phyloP scores from a whole-genome alignment of 23 tunicate species.

The Clavelina lepadiformis region DNA sequence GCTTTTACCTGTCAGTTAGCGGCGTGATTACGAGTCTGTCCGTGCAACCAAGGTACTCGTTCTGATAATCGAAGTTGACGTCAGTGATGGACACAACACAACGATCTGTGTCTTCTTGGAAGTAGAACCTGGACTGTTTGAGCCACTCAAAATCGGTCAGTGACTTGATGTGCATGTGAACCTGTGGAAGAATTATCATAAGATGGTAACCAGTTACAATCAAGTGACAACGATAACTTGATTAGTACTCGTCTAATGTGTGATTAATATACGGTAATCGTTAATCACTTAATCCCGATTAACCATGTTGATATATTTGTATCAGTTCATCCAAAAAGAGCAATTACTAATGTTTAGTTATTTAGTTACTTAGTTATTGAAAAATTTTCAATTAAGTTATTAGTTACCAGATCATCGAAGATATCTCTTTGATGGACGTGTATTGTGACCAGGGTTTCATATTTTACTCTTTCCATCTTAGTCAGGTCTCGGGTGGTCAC shows the following conservation, averaged over 20 bases:
- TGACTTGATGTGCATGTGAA: constrained; percentile 77
- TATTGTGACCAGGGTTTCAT: constrained; percentile 93
- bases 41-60: constrained; percentile 94
- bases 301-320: neutral
- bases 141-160: constrained; percentile 92
- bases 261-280: too few relatives aligned
- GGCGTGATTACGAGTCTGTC: constrained; percentile 96
- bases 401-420: constrained; percentile 84
- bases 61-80: constrained; percentile 87
- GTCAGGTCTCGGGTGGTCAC: constrained; percentile 90
- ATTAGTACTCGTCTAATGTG: too few relatives aligned
- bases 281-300: neutral
- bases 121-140: constrained; percentile 91
- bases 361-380: neutral
- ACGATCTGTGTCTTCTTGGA: constrained; percentile 89
- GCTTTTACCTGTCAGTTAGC: constrained; percentile 89
- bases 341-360: neutral
- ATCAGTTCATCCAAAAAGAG: neutral
- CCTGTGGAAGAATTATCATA: constrained; percentile 37
- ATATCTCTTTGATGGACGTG: constrained; percentile 98
- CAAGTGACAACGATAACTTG: too few relatives aligned
- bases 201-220: too few relatives aligned
- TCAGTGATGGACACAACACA: constrained; percentile 92
- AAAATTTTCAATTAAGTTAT: neutral
- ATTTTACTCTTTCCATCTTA: constrained; percentile 93